Evolutionary conservation across 2,113 vertebrate species (phyloP), one percentile per base, ranked within the genome.

Genomic region (Prinia subflava): DNA sequence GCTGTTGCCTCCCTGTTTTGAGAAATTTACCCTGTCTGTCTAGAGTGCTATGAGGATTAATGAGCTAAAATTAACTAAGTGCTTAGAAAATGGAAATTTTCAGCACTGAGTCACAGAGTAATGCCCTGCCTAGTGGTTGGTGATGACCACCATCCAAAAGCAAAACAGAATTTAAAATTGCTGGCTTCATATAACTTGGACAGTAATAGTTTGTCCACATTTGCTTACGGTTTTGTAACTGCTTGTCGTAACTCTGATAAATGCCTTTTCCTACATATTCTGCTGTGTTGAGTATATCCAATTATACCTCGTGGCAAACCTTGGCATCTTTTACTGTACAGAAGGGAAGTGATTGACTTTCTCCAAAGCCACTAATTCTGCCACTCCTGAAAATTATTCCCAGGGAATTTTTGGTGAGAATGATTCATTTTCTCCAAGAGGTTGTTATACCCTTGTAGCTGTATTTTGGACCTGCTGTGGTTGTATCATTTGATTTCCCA

Each of bases 381-480:
- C 62, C 89, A 82, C 80, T 96, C 81, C 84, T 73, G 63, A 91
- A 93, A 95, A 69, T 65, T 30, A 44, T 74, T 94, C 79, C 76
- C 15, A 77, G 79, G 52, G 46, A 93, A 47, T 77, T 86, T 96
- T 95, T 39, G 65, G 41, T 83, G 71, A 79, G 67, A 64, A 52
- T 94, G 93, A 95, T 94, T 96, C 3, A 87, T 90, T 93, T 92
- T 86, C 88, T 90, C 88, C 92, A 83, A 56, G 82, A 93, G 31
- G 56, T 28, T 88, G 60, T 78, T 85, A 7, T 83, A 93, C 28
- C 24, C 47, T 67, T 86, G 23, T 68, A 79, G 52, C 59, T 95
- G 47, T 86, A 39, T 95, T 85, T 92, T 95, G 79, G 75, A 84
- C 74, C 83, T 74, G 57, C 70, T 88, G 76, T 60, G 90, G 82